A percentile compares a stretch with the other conserved stretches of the same genome.
Evolutionary conservation across 2,797 vertebrate genomes (phyloP).

Genomic region (Sparidentex hasta): DNA sequence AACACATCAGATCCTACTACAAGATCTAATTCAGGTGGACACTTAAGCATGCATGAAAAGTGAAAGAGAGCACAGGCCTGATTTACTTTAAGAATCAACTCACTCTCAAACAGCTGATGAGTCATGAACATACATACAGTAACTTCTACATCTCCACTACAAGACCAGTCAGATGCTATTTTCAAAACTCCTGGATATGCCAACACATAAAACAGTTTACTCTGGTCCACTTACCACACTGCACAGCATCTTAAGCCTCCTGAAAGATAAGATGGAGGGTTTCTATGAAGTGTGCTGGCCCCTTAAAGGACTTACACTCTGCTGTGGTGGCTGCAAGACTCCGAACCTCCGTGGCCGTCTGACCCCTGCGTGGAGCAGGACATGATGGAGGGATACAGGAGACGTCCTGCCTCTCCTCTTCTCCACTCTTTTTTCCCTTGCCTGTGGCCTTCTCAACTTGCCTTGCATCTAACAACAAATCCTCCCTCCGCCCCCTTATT

Average conservation of each 20-base stretch:
- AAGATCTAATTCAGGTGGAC: background rate
- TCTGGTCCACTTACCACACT: constrained; percentile 89
- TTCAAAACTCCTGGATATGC: background rate
- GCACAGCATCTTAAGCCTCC: constrained; percentile 90
- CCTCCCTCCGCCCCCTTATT: constrained; percentile 84
- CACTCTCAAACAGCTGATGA: constrained; percentile 1
- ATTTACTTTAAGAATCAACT: background rate
- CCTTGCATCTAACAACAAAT: constrained; percentile 94
- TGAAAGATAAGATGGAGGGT: constrained; percentile 54
- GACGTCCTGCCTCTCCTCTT: constrained; percentile 51
- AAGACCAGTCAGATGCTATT: background rate
- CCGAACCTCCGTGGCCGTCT: constrained; percentile 12
- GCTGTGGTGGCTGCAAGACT: constrained; percentile 19
- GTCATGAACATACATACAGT: background rate
- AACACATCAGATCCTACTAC: background rate
- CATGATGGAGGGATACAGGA: constrained; percentile 75
- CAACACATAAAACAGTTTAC: constrained; percentile 10
- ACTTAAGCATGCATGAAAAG: background rate
- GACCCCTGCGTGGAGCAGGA: constrained; percentile 34
- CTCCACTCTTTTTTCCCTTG: constrained; percentile 57
- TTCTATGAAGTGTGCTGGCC: constrained; percentile 60
- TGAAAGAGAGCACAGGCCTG: background rate
- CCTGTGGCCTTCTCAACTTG: constrained; percentile 89
- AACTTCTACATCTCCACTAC: background rate
- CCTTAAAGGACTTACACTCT: constrained; percentile 75